phyloP scores from a whole-genome alignment of 1,140 invertebrate genomes.

The Apocrypta bakeri region DNA sequence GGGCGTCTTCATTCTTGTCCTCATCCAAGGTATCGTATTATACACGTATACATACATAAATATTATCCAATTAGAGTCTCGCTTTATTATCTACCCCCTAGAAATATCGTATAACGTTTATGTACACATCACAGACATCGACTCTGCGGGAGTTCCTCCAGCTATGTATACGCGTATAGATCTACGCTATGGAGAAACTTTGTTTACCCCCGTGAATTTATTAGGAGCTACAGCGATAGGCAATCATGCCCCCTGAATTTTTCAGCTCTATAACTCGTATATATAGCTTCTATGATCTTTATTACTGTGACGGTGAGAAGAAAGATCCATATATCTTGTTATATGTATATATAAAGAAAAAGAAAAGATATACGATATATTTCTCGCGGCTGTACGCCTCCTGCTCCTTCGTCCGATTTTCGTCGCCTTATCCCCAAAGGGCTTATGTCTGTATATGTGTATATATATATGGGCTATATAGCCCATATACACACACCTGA shows the following conservation, averaged over 20 bases:
- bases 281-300: too few relatives aligned
- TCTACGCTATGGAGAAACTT: background rate
- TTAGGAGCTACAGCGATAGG: too few relatives aligned
- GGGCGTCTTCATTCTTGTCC: constrained; percentile 70
- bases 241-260: background rate
- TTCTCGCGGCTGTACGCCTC: background rate
- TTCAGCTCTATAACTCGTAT: background rate
- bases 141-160: background rate
- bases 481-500: too few relatives aligned
- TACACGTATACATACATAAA: background rate
- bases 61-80: background rate
- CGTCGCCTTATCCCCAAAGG: background rate
- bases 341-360: too few relatives aligned
- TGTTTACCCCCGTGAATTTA: too few relatives aligned
- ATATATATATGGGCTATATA: too few relatives aligned
- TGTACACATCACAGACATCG: too few relatives aligned
- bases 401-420: background rate
- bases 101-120: background rate
- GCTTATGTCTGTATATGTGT: background rate
- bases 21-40: constrained; percentile 69
- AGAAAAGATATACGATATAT: background rate
- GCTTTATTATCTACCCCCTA: background rate
- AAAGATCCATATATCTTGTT: too few relatives aligned
- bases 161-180: background rate
- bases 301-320: too few relatives aligned